Evolutionary conservation across 1,140 invertebrate genomes (phyloP).

Genomic region (Diabrotica undecimpunctata): DNA sequence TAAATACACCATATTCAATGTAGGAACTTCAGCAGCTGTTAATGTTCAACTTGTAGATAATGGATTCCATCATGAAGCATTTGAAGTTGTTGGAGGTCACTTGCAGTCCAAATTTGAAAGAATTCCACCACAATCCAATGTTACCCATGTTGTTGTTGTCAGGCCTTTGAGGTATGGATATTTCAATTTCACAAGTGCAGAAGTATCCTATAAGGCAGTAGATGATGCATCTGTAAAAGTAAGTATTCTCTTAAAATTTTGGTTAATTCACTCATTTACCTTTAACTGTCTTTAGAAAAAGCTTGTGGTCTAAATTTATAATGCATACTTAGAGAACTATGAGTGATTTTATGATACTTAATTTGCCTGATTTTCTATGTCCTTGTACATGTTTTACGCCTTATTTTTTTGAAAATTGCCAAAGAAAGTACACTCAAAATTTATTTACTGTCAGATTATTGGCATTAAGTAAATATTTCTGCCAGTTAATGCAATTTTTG

Average conservation of each 20-base stretch:
- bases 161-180: conserved; percentile 86
- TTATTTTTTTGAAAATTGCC: too few species aligned
- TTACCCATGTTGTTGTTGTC: conserved; percentile 90
- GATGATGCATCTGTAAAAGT: conserved; percentile 69
- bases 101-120: conserved; percentile 79
- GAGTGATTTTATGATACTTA: too few species aligned
- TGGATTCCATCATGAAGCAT: conserved; percentile 85
- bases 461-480: too few species aligned
- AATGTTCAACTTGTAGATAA: conserved; percentile 85
- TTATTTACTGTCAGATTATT: too few species aligned
- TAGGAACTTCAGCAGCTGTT: conserved; percentile 81
- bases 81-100: conserved; percentile 82
- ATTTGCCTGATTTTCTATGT: too few species aligned
- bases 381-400: too few species aligned
- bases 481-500: too few species aligned
- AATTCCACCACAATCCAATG: conserved; percentile 88
- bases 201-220: conserved; percentile 81
- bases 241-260: conserved; percentile 29
- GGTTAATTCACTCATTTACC: background rate
- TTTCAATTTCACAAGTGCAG: conserved; percentile 96
- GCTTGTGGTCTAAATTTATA: background rate
- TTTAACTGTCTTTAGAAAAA: conserved; percentile 6
- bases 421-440: too few species aligned
- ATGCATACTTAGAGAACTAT: background rate
- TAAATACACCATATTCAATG: conserved; percentile 84